Evolutionary conservation across 1,140 invertebrate species (phyloP), one percentile per base, ranked within the genome.

Genomic region (Cryptotermes secundus): DNA sequence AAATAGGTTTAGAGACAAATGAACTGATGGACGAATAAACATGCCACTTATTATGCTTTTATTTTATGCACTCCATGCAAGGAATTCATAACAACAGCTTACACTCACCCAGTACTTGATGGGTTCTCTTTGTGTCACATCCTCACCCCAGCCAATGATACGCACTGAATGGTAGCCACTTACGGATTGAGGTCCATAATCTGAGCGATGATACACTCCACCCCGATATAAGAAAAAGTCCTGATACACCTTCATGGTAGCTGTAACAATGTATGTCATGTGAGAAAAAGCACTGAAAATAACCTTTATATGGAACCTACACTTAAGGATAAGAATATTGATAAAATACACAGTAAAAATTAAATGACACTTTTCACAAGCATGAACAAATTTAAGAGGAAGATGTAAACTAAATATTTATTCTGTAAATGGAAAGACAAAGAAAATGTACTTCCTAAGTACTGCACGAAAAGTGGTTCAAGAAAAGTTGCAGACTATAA

Each of bases 131-230:
- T 90, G 88, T 53, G 89, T 88, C 82, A 86, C 86, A 86, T 97
- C 95, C 88, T 96, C 95, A 16, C 96, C 96, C 96, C 97, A 98
- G 34, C 97, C 97, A 1, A 98, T 90, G 86, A 99, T 94, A 87
- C 96, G 93, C 1, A 99, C 96, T 34, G 97, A 97, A 89, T 99
- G 97, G 87, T 95, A 96, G 2, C 95, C 96, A 14, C 91, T 92
- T 19, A 89, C 87, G 31, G 92, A 89, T 7, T 92, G 92, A 7
- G 35, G 34, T 22, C 79, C 85, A 72, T 92, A 88, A 6, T 90
- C 89, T 1, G 94, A 93, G 85, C 94, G 93, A 12, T 90, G 91
- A 89, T 98, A 99, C 53, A 99, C 91, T 12, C 97, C 97, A 34
- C 92, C 91, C 83, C 92, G 91, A 89, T 99, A 99, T 83, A 95